Evolutionary conservation across 2,888 invertebrate species (phyloP).

Genomic region (Hirtodrosophila cameraria): DNA sequence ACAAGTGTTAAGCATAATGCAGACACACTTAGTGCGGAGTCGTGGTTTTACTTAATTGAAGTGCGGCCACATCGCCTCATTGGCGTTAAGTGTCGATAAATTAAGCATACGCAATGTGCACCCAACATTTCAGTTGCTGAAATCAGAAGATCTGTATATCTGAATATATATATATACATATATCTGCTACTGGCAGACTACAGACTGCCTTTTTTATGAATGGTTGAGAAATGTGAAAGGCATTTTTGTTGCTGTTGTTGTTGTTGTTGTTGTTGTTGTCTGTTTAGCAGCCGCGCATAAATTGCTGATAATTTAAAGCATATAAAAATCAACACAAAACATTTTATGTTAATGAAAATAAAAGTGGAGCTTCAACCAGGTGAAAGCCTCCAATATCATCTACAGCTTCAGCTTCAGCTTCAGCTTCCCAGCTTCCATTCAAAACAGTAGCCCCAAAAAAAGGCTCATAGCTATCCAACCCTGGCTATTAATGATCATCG

Average conservation of each 20-base stretch:
- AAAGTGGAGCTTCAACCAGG: conserved; percentile 51
- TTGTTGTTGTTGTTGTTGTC: neutral
- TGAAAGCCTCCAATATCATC: conserved; percentile 49
- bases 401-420: neutral
- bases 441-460: conserved; percentile 45
- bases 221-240: conserved; percentile 54
- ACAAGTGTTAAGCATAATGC: conserved; percentile 81
- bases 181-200: conserved; percentile 33
- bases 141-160: conserved; percentile 24
- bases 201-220: conserved; percentile 49
- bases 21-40: conserved; percentile 52
- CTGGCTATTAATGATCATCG: conserved; percentile 46
- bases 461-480: conserved; percentile 30
- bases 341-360: conserved; percentile 81
- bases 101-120: conserved; percentile 74
- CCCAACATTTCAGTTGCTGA: conserved; percentile 5
- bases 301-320: conserved; percentile 70
- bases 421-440: neutral
- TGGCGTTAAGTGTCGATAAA: conserved; percentile 82
- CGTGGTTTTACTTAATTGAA: conserved; percentile 71
- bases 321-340: conserved; percentile 78
- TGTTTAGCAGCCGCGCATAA: conserved; percentile 49
- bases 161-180: conserved; percentile 20
- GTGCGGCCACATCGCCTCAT: conserved; percentile 73
- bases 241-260: conserved; percentile 23